Base-by-base conservation (phyloP, 37 sponge, comb jelly and placozoan genomes). In the Crambe crambe region DNA sequence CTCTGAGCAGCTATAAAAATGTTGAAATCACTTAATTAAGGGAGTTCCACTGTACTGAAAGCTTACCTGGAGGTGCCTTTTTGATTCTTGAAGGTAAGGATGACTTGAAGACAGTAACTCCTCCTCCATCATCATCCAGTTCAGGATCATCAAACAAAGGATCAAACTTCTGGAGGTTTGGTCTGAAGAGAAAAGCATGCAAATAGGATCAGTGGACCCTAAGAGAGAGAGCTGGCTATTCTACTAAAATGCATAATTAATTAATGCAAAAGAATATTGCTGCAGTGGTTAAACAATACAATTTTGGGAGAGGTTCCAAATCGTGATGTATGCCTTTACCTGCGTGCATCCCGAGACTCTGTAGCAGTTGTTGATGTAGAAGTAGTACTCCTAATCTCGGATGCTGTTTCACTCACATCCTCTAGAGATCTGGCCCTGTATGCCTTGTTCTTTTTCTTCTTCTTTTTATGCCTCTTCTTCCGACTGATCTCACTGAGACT, bases 391-490 rank as follows among this genome's bases (percentile, higher is more conserved):
- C 82, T 73, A 4, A 90, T 69, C 51, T 90, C 91, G 0, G 91
- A 90, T 0, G 86, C 74, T 17, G 87, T 85, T 61, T 85, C 87
- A n/a, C 91, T 90, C n/a, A 64, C 69, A 10, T 86, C 87, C 68
- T 86, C 87, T 9, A 39, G 32, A 41, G 25, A n/a, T 10, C 65
- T 64, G 2, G 15, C 31, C 23, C 74, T 56, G 12, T 25, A 10
- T 12, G 40, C 23, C 70, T n/a, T 41, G 18, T 70, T 42, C 70
- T 70, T 65, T 47, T 44, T 70, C n/a, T 36, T 76, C 39, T 60
- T 89, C 62, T 82, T 40, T 32, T 37, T 80, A 40, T 74, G 23
- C 29, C n/a, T 35, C 65, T 43, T 76, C 32, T 51, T 73, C 31
- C 70, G 73, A 18, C 30, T n/a, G 22, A 23, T 36, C 8, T 51